Conservation (phyloP, 2,888 invertebrate genomes). For the Eupeodes latifasciatus region DNA sequence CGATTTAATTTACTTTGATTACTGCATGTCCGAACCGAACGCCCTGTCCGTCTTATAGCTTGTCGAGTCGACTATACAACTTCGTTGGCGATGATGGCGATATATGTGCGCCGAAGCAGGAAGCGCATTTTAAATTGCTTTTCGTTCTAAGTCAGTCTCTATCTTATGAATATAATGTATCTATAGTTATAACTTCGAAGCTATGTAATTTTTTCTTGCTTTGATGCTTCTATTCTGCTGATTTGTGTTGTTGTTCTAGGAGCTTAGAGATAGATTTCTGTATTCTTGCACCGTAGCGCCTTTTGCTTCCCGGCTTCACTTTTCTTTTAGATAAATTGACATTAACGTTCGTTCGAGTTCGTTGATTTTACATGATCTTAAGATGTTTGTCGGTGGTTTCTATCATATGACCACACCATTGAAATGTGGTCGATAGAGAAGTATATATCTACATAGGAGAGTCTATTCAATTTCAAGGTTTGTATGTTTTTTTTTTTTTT, state of each 20-base stretch:
- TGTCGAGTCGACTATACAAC: conserved; percentile 26
- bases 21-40: conserved; percentile 74
- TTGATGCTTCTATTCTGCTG: conserved; percentile 27
- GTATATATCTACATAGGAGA: background rate
- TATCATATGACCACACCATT: conserved; percentile 50
- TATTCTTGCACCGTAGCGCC: background rate
- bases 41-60: conserved; percentile 67
- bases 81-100: conserved; percentile 37
- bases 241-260: conserved; percentile 19
- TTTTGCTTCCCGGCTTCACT: too few species aligned
- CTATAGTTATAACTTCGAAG: too few species aligned
- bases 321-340: conserved; percentile 45
- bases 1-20: conserved; percentile 76
- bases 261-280: background rate
- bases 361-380: conserved; percentile 73
- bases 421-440: conserved; percentile 45
- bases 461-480: conserved; percentile 60
- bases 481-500: background rate
- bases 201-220: background rate
- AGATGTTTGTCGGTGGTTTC: conserved; percentile 72
- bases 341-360: conserved; percentile 71
- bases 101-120: conserved; percentile 73
- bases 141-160: conserved; percentile 25
- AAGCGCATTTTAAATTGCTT: conserved; percentile 75
- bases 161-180: background rate